Conservation (phyloP, 2,797 vertebrate genomes). For the Enteromius treurensis region DNA sequence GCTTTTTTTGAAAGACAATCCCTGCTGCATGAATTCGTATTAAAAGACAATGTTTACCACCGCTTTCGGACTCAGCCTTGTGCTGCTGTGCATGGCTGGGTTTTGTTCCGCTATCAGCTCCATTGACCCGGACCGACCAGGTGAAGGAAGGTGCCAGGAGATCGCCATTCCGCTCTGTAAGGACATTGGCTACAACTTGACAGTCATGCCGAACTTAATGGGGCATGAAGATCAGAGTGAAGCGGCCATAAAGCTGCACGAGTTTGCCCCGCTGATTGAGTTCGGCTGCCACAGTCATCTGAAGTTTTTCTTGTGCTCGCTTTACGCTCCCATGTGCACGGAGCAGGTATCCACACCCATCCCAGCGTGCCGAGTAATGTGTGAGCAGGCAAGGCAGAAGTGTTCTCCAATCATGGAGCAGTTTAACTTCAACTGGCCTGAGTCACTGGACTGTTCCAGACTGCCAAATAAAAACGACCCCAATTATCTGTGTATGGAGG, state of each 20-base stretch:
- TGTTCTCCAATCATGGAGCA: slow-evolving; percentile 95
- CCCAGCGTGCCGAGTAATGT: slow-evolving; percentile 95
- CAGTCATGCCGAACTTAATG: slow-evolving; percentile 97
- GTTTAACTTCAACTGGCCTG: slow-evolving; percentile 94
- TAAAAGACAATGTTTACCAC: slow-evolving; percentile 70
- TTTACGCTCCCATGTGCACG: slow-evolving; percentile 98
- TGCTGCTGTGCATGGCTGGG: slow-evolving; percentile 66
- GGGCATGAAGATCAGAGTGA: slow-evolving; percentile 93
- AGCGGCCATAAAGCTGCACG: slow-evolving; percentile 93
- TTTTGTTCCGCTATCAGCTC: slow-evolving; percentile 86
- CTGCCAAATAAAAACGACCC: slow-evolving; percentile 97
- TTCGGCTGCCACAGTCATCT: slow-evolving; percentile 95
- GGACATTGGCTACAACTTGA: slow-evolving; percentile 98
- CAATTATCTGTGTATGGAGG: slow-evolving; percentile 98
- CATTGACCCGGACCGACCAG: slow-evolving; percentile 88
- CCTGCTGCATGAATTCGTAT: slow-evolving; percentile 55
- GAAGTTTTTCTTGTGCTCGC: slow-evolving; percentile 94
- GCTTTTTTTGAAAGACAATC: slow-evolving; percentile 40
- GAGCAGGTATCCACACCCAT: slow-evolving; percentile 97
- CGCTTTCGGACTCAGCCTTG: slow-evolving; percentile 57
- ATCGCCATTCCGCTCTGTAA: slow-evolving; percentile 94
- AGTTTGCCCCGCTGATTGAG: slow-evolving; percentile 94
- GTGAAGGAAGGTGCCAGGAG: slow-evolving; percentile 91
- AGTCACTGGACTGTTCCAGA: slow-evolving; percentile 91
- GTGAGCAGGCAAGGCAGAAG: slow-evolving; percentile 91